Evolutionary conservation across 92 coral and sea anemone species (phyloP), one percentile per base, ranked within the genome.

Genomic region (Palythoa caribaeorum): DNA sequence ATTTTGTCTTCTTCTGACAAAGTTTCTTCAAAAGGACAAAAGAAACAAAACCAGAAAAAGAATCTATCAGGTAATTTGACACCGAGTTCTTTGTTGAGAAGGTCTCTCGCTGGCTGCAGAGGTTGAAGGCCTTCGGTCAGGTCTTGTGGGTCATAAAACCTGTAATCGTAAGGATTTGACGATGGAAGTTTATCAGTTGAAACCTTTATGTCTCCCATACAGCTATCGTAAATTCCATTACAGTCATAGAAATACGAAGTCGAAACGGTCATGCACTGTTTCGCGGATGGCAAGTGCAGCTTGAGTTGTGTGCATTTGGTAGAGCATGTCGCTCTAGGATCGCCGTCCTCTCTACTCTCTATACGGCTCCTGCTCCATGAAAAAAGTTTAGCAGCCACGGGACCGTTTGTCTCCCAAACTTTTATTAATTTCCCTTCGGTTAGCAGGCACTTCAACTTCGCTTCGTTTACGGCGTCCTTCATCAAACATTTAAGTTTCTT

Each of bases 311-410:
- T 76, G 47, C 9, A n/a, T 13, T 74, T 20, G 75, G 77, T 73
- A 72, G 38, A 17, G 73, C 83, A 74, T 5, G 78, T 73, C 5
- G 53, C 59, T 70, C 85, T 20, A 0, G 89, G 92, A 11, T 48
- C 87, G 16, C 89, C 84, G 0, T 3, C 21, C 48, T 75, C 71
- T 17, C 15, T 48, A 9, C 85, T 65, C 16, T n/a, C 68, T 36
- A 79, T 79, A 50, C 47, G 88, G 78, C 84, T 73, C 72, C 79
- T 71, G 1, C 88, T 84, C 94, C 94, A 94, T 5, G 93, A 90
- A 17, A 90, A 92, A 51, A 94, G 83, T 83, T 40, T 40, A 40
- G 47, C 47, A 40, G 47, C 47, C 3, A 40, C 47, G 6, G 47
- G 47, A 40, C 47, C 94, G 85, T 60, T 90, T 40, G 73, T 77